Evolutionary conservation across 2,113 vertebrate species (phyloP).

Genomic region (Esox niger): DNA sequence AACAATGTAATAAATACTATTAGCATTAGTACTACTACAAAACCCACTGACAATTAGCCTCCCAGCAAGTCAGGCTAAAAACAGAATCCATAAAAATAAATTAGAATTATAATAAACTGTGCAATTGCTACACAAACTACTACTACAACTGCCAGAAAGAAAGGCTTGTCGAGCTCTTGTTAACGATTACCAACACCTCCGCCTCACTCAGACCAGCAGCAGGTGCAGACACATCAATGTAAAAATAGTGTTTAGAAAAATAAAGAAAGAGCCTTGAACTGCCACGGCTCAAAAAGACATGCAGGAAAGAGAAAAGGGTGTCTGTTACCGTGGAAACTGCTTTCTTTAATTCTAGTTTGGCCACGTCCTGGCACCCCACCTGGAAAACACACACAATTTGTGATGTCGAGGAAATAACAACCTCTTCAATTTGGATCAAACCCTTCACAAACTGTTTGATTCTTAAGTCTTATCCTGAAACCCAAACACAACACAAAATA

Average conservation of each 20-base stretch:
- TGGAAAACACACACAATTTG: constrained; percentile 57
- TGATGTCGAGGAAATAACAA: constrained; percentile 23
- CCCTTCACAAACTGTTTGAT: no score
- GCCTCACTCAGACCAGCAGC: constrained; percentile 47
- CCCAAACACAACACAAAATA: constrained; percentile 45
- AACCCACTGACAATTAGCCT: not conserved
- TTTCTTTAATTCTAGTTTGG: constrained; percentile 56
- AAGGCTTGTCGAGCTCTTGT: no score
- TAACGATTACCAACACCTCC: constrained; percentile 22
- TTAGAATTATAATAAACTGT: no score
- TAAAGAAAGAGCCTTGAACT: constrained; percentile 23
- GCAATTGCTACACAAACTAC: not conserved
- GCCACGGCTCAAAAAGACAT: constrained; percentile 32
- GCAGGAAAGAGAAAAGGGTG: constrained; percentile 30
- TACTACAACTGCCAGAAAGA: no score
- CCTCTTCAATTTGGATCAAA: no score
- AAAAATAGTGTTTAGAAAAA: constrained; percentile 29
- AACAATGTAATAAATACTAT: not conserved
- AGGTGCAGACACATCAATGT: constrained; percentile 62
- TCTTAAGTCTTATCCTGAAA: not conserved
- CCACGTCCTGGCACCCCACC: constrained; percentile 59
- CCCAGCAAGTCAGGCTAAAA: no score
- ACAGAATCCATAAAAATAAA: not conserved
- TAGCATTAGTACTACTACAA: not conserved
- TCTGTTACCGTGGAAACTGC: constrained; percentile 64